A percentile compares a stretch with the other conserved stretches of the same genome.
phyloP scores from a whole-genome alignment of 2,888 invertebrate species.

The Idaea dimidiata region DNA sequence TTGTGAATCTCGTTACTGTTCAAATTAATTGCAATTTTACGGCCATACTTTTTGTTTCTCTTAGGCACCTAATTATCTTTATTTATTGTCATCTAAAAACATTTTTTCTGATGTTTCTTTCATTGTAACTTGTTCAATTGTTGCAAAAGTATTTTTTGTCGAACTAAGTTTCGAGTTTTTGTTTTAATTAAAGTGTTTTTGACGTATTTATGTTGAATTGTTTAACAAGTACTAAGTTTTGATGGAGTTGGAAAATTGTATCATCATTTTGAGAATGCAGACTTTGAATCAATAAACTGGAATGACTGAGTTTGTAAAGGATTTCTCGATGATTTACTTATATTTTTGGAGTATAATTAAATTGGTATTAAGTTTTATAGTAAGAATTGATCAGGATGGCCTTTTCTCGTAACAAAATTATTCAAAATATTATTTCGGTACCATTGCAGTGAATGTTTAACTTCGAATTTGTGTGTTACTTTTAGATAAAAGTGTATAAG shows the following conservation, averaged over 20 bases:
- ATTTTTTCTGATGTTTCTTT: not conserved
- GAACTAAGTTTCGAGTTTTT: not conserved
- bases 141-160: not conserved
- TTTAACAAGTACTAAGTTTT: not conserved
- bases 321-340: too few species aligned
- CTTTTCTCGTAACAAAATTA: too few species aligned
- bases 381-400: too few species aligned
- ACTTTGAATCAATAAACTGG: not conserved
- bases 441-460: too few species aligned
- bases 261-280: not conserved
- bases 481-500: too few species aligned
- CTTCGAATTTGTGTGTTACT: too few species aligned
- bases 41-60: constrained; percentile 25
- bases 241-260: not conserved
- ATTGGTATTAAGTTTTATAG: too few species aligned
- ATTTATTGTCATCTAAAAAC: constrained; percentile 2
- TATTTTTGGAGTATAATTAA: too few species aligned
- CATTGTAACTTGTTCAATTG: constrained; percentile 1
- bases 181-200: not conserved
- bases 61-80: not conserved
- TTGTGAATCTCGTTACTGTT: constrained; percentile 48
- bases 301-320: too few species aligned
- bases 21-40: constrained; percentile 53
- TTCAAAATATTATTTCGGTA: too few species aligned
- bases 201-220: not conserved